These are phyloP conservation scores for Cyclura pinguis DNA, from an alignment of 2,797 vertebrate species.

Conservation along the genomic window DNA sequence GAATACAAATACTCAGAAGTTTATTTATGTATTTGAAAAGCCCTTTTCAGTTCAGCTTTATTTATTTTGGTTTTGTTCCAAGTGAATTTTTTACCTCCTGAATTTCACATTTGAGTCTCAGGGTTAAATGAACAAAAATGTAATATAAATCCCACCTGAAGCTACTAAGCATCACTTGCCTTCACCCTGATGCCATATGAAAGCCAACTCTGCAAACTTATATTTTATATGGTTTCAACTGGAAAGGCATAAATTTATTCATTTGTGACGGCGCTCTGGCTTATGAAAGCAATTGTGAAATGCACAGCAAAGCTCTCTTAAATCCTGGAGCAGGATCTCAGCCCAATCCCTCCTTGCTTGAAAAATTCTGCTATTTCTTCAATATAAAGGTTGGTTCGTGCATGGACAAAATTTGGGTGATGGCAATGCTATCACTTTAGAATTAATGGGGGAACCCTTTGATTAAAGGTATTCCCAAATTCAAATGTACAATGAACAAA, in stretches of 20 bases:
- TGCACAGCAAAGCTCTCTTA: conserved; percentile 19
- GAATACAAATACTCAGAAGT: conserved; percentile 41
- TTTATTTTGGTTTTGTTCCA: conserved; percentile 36
- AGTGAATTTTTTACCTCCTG: not conserved
- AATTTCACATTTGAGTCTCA: conserved; percentile 49
- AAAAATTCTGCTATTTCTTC: not conserved
- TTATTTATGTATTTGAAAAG: conserved; percentile 51
- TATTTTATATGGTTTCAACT: conserved; percentile 54
- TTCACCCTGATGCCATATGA: conserved; percentile 55
- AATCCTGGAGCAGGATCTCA: conserved; percentile 6
- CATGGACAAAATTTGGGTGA: not conserved
- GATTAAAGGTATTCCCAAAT: not conserved
- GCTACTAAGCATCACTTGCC: conserved; percentile 33
- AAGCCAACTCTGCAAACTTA: conserved; percentile 61
- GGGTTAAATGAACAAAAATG: conserved; percentile 28
- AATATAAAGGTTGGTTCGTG: not conserved
- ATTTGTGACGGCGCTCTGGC: conserved; percentile 41
- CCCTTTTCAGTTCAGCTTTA: conserved; percentile 43
- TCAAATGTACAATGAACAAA: not conserved
- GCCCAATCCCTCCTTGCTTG: not conserved
- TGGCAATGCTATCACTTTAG: no score
- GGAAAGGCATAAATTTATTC: conserved; percentile 62
- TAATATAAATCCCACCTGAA: conserved; percentile 49
- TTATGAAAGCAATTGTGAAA: conserved; percentile 36
- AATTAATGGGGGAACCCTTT: not conserved